Evolutionary conservation across 2,888 invertebrate genomes (phyloP), one percentile per base, ranked within the genome.

Genomic region (Parelbella ahira): DNA sequence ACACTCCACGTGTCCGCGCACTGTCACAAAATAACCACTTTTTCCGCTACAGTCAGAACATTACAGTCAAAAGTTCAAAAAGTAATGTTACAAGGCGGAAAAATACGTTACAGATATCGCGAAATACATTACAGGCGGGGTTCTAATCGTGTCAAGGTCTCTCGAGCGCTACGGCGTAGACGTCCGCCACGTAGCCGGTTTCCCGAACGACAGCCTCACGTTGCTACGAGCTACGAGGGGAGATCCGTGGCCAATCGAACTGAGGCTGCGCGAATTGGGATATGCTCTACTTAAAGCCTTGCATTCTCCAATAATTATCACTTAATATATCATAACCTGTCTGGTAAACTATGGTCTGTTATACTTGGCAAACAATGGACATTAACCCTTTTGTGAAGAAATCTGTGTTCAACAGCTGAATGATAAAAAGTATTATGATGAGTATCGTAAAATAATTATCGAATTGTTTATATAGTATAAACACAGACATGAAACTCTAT

Each of bases 191-290:
- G 86, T 74, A 80, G 79, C 79, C 71, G 71, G 64, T 66, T 70
- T 70, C 79, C 79, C 74, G 81, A 69, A 81, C 82, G 76, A 86
- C 78, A 84, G 78, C 67, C 74, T 74, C 82, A 73, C 81, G 84
- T 84, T 82, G 84, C 83, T 79, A 84, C 80, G 78, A 77, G 83
- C 86, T 84, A 83, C 82, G 80, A 75, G 78, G 79, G 75, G 81
- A 73, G 74, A 77, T 75, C 56, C 72, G 81, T 74, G 65, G 86
- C 86, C 86, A 87, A 87, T 87, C 87, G 87, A 86, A 87, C 75
- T 59, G 78, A 79, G 68, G 82, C 79, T 82, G 81, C 74, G 73
- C 72, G 61, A 63, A 58, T 53, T 56, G 57, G 56, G 68, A 58
- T 61, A 58, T 81, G 70, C 82, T 83, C 72, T 64, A 69, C 66